phyloP scores from a whole-genome alignment of 2,888 invertebrate genomes.

The Ariolimax columbianus region DNA sequence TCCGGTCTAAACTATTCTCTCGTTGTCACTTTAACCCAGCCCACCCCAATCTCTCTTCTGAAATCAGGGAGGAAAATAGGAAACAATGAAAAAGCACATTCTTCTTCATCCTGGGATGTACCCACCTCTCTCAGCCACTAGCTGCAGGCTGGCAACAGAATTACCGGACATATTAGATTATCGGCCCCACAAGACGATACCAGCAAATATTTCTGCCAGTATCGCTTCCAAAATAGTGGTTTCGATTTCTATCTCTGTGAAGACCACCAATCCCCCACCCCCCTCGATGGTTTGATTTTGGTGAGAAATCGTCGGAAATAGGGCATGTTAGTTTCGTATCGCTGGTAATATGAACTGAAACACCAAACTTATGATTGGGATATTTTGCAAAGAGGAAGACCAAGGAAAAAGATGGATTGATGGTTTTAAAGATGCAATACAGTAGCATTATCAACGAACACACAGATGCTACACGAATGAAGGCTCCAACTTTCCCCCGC shows the following conservation, averaged over 20 bases:
- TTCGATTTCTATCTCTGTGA: neutral
- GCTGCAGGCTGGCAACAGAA: neutral
- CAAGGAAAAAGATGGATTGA: too few species aligned
- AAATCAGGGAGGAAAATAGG: constrained; percentile 1
- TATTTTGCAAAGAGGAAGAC: too few species aligned
- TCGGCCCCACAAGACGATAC: neutral
- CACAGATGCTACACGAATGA: too few species aligned
- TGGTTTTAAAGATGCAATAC: too few species aligned
- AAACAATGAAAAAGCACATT: neutral
- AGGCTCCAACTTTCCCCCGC: too few species aligned
- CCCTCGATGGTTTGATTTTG: too few species aligned
- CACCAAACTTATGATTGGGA: too few species aligned
- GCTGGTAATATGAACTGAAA: too few species aligned
- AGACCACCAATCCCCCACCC: too few species aligned
- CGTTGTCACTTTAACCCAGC: neutral
- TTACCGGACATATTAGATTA: constrained; percentile 1
- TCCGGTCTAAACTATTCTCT: neutral
- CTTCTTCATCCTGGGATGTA: neutral
- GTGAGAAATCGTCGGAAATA: too few species aligned
- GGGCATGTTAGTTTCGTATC: too few species aligned
- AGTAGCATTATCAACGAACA: too few species aligned
- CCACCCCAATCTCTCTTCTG: neutral
- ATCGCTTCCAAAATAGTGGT: neutral
- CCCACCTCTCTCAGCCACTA: neutral
- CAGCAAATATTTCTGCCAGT: neutral